A percentile compares a stretch with the other conserved stretches of the same genome.
Evolutionary conservation across 2,797 vertebrate species (phyloP).

Genomic region (Macroramphosus scolopax): DNA sequence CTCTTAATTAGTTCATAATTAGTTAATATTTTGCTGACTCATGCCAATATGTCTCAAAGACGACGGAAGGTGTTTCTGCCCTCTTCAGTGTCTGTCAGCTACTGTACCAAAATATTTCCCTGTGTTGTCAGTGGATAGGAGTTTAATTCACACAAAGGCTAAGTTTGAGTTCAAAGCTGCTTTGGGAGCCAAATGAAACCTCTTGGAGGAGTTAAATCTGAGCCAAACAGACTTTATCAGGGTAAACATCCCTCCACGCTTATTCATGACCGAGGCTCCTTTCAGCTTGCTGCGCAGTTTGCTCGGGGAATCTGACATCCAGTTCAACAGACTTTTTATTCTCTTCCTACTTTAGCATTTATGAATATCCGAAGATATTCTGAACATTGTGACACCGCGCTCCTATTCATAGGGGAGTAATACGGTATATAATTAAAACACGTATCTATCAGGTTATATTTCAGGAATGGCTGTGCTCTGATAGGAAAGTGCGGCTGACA

Average conservation of each 20-base stretch:
- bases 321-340: slow-evolving; percentile 9
- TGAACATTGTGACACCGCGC: slow-evolving; percentile 26
- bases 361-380: slow-evolving; percentile 45
- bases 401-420: slow-evolving; percentile 43
- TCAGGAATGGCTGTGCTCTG: slow-evolving; percentile 18
- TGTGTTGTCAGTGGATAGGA: slow-evolving; percentile 9
- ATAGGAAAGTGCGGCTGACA: neutral
- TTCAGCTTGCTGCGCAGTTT: slow-evolving; percentile 9
- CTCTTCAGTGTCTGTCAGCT: too few species aligned
- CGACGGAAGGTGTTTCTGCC: slow-evolving; percentile 23
- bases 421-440: slow-evolving; percentile 48
- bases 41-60: slow-evolving; percentile 22
- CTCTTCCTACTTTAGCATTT: slow-evolving; percentile 34
- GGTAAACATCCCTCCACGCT: slow-evolving; percentile 3
- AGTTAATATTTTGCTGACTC: too few species aligned
- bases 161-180: too few species aligned
- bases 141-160: too few species aligned
- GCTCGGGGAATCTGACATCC: slow-evolving; percentile 12
- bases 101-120: slow-evolving; percentile 20
- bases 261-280: neutral
- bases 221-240: slow-evolving; percentile 17
- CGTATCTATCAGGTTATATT: slow-evolving; percentile 28
- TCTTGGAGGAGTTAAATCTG: too few species aligned
- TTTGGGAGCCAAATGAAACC: too few species aligned
- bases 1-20: too few species aligned